phyloP scores from a whole-genome alignment of 1,140 invertebrate genomes.

The Acromyrmex echinatior region DNA sequence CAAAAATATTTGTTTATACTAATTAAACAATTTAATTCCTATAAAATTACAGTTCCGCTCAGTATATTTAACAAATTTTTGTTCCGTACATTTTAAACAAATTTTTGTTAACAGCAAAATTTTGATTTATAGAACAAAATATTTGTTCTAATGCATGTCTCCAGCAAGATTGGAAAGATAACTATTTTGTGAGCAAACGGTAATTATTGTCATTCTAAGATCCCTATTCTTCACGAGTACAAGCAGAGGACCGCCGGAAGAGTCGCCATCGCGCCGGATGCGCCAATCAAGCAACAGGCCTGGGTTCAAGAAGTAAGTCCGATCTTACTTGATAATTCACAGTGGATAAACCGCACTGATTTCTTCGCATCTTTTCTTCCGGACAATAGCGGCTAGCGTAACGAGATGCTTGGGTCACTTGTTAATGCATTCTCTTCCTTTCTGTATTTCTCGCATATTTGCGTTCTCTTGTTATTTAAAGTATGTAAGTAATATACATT shows the following conservation, averaged over 20 bases:
- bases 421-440: not conserved
- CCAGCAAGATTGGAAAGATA: not conserved
- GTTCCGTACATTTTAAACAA: no score
- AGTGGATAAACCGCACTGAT: constrained; percentile 3
- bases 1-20: no score
- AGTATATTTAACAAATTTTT: no score
- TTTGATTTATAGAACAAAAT: no score
- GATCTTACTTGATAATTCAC: constrained; percentile 47
- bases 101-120: no score
- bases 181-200: not conserved
- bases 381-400: not conserved
- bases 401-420: not conserved
- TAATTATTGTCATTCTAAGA: constrained; percentile 88
- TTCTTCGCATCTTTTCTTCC: not conserved
- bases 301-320: constrained; percentile 86
- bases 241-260: constrained; percentile 88
- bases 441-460: not conserved
- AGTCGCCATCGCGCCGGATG: constrained; percentile 90
- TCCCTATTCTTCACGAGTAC: constrained; percentile 91
- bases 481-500: not conserved
- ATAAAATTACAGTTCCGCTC: no score
- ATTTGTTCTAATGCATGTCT: no score
- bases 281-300: constrained; percentile 90
- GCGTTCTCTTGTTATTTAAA: not conserved
- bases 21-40: no score